A percentile compares a stretch with the other conserved stretches of the same genome.
phyloP scores from a whole-genome alignment of 2,888 invertebrate species.

The Ophion obscuratus region DNA sequence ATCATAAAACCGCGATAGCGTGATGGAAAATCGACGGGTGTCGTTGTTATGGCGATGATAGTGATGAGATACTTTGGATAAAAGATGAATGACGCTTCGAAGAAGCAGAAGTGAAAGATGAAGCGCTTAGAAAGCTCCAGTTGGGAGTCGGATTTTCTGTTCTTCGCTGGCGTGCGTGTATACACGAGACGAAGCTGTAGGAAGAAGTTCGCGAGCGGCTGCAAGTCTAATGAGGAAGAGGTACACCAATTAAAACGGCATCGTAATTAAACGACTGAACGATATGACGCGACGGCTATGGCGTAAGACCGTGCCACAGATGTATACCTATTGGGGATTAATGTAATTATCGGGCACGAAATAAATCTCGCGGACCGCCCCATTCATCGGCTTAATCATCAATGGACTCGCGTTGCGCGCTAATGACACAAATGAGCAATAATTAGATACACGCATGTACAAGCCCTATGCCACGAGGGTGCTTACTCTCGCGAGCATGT shows the following conservation, averaged over 20 bases:
- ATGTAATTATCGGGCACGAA: constrained; percentile 76
- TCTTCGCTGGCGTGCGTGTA: background rate
- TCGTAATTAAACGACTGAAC: constrained; percentile 77
- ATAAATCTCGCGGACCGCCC: constrained; percentile 70
- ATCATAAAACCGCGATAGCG: background rate
- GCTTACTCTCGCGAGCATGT: background rate
- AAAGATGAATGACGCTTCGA: constrained; percentile 20
- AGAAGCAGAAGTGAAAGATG: background rate
- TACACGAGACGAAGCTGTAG: constrained; percentile 13
- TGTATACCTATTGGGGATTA: constrained; percentile 68
- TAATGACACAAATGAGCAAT: constrained; percentile 74
- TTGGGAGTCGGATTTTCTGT: constrained; percentile 8
- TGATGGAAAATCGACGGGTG: background rate
- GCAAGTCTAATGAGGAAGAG: constrained; percentile 74
- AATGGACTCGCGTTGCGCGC: constrained; percentile 71
- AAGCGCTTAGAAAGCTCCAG: constrained; percentile 27
- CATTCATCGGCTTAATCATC: constrained; percentile 76
- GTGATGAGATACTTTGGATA: background rate
- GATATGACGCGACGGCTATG: constrained; percentile 64
- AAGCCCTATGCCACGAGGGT: background rate
- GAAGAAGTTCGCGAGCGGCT: constrained; percentile 45
- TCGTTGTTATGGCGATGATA: constrained; percentile 7
- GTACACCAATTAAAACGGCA: constrained; percentile 77
- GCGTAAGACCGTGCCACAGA: constrained; percentile 29
- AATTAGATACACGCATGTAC: constrained; percentile 68